Base-by-base conservation (phyloP, 1,140 invertebrate genomes). In the Drosophila parvula region DNA sequence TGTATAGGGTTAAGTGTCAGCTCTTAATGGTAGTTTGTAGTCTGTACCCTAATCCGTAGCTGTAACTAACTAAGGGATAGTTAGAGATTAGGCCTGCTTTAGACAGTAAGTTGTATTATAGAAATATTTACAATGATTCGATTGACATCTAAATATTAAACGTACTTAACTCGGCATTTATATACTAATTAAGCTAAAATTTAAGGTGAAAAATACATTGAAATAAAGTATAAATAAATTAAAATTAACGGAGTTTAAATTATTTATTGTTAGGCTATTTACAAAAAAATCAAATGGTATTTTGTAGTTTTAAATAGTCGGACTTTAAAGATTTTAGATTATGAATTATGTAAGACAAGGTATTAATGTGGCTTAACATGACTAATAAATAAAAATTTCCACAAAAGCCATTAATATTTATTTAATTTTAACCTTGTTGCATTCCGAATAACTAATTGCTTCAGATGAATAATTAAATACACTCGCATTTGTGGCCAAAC, bases 61-160 rank as follows among this genome's bases (percentile, higher is more conserved):
- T 36, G 48, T 67, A 74, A 45, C 27, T 67, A 45, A 63, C 10
- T 58, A 78, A 57, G 38, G 57, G 44, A n/a, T 70, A 22, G 22
- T 22, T 22, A 67, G 30, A 7, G 22, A 7, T 22, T 55, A 74
- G 47, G 34, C 18, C 30, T 43, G 32, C 36, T 16, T 22, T 47
- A 55, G 14, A 18, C 5, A 10, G 8, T 88, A 88, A 90, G 86
- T 76, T 88, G 84, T 88, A 88, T 83, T 85, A 89, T 88, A 88
- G 18, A 61, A 64, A 67, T 53, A 53, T 57, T 36, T 45, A 45
- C 10, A 45, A 16, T 58, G 27, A 57, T 27, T 16, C 45, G 32
- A 74, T 34, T 65, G 38, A 51, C 43, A 62, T 32, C 68, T 56
- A 61, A 78, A 74, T 57, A 74, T 45, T 32, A 45, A 45, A 40